Percentiles rank a stretch among this genome's conserved stretches.
Conservation (phyloP, 2,113 vertebrate species). For the Myxocyprinus asiaticus region DNA sequence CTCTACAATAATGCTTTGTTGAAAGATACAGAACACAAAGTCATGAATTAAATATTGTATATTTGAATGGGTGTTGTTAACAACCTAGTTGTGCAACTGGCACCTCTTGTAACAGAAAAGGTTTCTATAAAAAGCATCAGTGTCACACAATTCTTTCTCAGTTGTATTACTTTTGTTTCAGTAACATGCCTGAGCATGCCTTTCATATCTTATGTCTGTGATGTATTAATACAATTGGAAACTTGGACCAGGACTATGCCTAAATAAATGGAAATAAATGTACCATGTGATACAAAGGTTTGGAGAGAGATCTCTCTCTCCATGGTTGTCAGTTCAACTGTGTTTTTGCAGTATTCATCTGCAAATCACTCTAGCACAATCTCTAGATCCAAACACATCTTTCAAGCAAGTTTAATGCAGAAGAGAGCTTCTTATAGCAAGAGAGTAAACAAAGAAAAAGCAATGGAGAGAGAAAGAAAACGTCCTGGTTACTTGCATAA, state of each 20-base stretch:
- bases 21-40: no score
- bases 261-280: slow-evolving; percentile 1
- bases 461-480: background rate
- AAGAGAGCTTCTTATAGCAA: background rate
- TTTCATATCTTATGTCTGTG: slow-evolving; percentile 17
- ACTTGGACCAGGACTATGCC: background rate
- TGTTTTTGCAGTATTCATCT: slow-evolving; percentile 14
- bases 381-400: slow-evolving; percentile 7
- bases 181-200: background rate
- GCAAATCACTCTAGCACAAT: slow-evolving; percentile 13
- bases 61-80: no score
- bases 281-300: background rate
- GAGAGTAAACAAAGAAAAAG: background rate
- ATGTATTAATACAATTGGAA: slow-evolving; percentile 22
- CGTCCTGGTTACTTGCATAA: no score
- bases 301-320: background rate
- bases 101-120: no score
- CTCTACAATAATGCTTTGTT: no score
- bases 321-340: background rate
- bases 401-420: background rate
- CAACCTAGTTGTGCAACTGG: no score
- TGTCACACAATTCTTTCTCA: background rate
- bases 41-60: no score
- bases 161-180: slow-evolving; percentile 15
- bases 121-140: background rate